Base-by-base conservation (phyloP, 2,888 invertebrate genomes). In the Drosophila monieri region DNA sequence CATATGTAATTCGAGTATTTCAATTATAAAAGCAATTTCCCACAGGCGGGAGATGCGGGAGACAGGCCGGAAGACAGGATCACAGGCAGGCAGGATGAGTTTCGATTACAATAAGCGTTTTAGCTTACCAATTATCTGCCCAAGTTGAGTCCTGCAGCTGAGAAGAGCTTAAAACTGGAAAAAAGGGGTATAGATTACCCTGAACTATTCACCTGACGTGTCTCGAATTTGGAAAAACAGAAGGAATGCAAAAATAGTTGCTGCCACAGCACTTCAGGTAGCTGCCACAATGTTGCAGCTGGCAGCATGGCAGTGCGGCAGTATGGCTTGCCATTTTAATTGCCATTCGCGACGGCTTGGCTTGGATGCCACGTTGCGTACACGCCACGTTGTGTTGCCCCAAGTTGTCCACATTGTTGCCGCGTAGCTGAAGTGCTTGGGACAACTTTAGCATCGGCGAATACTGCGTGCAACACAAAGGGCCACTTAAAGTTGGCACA, bases 1-100 rank as follows among this genome's bases (percentile, higher is more conserved):
- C 74, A 60, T 60, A 61, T 69, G 78, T 85, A 87, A 81, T 78
- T 69, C 60, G 74, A 87, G 72, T 57, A 74, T 78, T 81, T 85
- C 85, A 78, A 83, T 87, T 85, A 85, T 76, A 83, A 76, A 80
- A 76, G 74, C 78, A 80, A 83, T 87, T 52, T 66, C 32, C 54
- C 25, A 14, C 3, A 48, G 30, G n/a, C 21, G 32, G 46, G 35
- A 12, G 4, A n/a, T 25, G n/a, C n/a, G n/a, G 35, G 21, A 23
- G 21, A 1, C 35, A n/a, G 35, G 14, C 6, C 2, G n/a, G 35
- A 27, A n/a, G 35, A 6, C 6, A 6, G n/a, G 35, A 27, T 9
- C 27, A 9, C 9, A 9, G 27, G 8, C 27, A 27, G 35, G 14
- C 35, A 35, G 35, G 52, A 9, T 25, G 18, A 53, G 61, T 60